phyloP scores from a whole-genome alignment of 1,140 invertebrate genomes.

The Brachionus rubens region DNA sequence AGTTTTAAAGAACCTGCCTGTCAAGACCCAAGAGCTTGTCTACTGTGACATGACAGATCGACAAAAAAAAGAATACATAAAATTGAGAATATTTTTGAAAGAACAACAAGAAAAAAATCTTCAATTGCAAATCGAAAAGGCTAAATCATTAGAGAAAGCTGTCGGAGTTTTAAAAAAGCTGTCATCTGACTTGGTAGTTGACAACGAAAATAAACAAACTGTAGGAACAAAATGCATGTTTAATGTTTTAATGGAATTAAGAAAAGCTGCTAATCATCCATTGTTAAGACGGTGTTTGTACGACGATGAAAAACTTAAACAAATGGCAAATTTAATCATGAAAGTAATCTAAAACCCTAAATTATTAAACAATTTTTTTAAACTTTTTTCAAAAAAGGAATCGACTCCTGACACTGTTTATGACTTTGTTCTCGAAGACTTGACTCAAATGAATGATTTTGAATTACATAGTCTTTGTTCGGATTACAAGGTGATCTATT shows the following conservation, averaged over 20 bases:
- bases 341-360: not conserved
- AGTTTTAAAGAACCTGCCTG: constrained; percentile 71
- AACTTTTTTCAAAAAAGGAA: constrained; percentile 53
- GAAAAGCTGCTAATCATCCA: constrained; percentile 84
- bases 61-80: constrained; percentile 73
- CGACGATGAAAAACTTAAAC: constrained; percentile 66
- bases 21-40: constrained; percentile 71
- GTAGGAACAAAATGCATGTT: not conserved
- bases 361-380: not conserved
- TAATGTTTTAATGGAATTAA: constrained; percentile 80
- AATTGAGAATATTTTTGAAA: constrained; percentile 69
- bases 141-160: constrained; percentile 48
- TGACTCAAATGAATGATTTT: constrained; percentile 82
- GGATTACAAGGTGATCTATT: not conserved
- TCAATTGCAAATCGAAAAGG: constrained; percentile 46
- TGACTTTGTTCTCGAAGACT: constrained; percentile 76
- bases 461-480: constrained; percentile 69
- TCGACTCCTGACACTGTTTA: constrained; percentile 46
- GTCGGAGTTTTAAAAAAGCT: constrained; percentile 50
- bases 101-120: not conserved
- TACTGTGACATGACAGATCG: constrained; percentile 67
- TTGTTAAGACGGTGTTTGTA: constrained; percentile 76
- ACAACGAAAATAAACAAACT: not conserved
- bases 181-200: constrained; percentile 64
- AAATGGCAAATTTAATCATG: constrained; percentile 73